These are phyloP conservation scores for Sphaerophoria taeniata DNA, from an alignment of 2,888 invertebrate genomes.

Conservation along the genomic window DNA sequence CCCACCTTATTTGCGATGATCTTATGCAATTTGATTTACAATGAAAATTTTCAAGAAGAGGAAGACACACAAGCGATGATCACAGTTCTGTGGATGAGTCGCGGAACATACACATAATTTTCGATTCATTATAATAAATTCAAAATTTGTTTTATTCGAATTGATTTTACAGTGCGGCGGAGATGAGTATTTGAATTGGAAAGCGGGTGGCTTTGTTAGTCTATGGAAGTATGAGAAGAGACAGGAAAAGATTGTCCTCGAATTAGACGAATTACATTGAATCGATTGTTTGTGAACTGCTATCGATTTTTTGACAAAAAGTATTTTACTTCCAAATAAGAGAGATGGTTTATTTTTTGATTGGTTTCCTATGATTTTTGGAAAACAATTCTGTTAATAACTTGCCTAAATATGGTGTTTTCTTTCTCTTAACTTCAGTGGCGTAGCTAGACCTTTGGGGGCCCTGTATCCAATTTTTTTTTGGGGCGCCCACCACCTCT, in stretches of 20 bases:
- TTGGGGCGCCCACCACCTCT: no score
- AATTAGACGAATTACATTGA: slow-evolving; percentile 34
- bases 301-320: neutral
- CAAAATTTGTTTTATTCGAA: slow-evolving; percentile 72
- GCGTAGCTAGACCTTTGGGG: no score
- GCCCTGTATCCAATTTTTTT: no score
- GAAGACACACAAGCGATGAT: slow-evolving; percentile 46
- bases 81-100: slow-evolving; percentile 59
- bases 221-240: neutral
- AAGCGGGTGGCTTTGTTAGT: neutral
- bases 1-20: slow-evolving; percentile 39
- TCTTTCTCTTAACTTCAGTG: no score
- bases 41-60: slow-evolving; percentile 15
- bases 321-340: slow-evolving; percentile 19
- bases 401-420: no score
- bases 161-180: slow-evolving; percentile 44
- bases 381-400: no score
- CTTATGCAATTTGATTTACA: slow-evolving; percentile 65
- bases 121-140: slow-evolving; percentile 74
- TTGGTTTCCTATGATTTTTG: no score
- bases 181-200: neutral
- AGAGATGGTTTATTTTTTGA: slow-evolving; percentile 30
- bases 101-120: slow-evolving; percentile 57
- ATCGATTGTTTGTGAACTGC: slow-evolving; percentile 3
- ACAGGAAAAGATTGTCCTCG: slow-evolving; percentile 54